Evolutionary conservation across 2,113 vertebrate species (phyloP).

Genomic region (Carettochelys insculpta): DNA sequence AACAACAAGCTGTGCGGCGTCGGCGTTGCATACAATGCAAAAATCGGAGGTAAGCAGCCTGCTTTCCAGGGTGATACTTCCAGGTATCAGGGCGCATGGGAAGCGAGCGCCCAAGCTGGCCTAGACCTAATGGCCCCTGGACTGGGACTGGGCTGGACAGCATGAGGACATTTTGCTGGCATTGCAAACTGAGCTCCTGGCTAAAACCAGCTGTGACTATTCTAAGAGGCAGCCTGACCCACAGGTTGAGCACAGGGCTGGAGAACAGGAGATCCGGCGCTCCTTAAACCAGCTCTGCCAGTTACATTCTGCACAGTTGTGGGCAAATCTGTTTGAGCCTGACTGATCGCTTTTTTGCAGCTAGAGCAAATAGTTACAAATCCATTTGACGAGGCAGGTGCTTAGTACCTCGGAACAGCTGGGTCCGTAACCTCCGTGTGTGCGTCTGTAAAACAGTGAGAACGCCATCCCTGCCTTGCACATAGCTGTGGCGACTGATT

Average conservation of each 20-base stretch:
- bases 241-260: background rate
- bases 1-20: conserved; percentile 75
- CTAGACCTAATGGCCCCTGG: accelerated
- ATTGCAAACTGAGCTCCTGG: background rate
- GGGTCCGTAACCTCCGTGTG: no score
- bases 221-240: background rate
- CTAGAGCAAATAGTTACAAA: background rate
- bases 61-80: accelerated
- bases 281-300: background rate
- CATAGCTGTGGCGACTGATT: background rate
- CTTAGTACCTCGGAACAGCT: background rate
- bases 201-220: background rate
- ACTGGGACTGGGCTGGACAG: background rate
- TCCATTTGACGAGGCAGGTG: background rate
- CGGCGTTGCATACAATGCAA: conserved; percentile 75
- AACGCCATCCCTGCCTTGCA: background rate
- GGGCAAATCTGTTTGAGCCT: background rate
- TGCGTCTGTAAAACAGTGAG: background rate
- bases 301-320: background rate
- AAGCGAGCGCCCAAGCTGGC: accelerated
- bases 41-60: conserved; percentile 68
- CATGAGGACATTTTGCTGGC: no score
- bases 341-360: background rate
- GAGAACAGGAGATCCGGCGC: background rate
- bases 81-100: accelerated